Base-by-base conservation (phyloP, 2,797 vertebrate genomes). In the Crax fasciolata region DNA sequence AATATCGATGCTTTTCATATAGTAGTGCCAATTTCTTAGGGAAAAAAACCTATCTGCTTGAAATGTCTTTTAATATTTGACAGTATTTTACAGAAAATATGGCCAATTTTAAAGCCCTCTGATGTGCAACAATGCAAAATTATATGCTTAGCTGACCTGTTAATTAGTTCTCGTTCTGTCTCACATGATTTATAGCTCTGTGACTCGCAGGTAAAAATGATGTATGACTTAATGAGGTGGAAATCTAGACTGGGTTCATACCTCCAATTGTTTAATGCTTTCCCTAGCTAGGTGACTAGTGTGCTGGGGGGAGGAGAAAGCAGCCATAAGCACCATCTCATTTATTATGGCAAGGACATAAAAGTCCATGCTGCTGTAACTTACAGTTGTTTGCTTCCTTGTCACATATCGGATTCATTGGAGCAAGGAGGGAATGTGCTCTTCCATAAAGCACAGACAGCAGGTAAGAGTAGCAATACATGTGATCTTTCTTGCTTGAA, bases 81-180 rank as follows among this genome's bases (percentile, higher is more conserved):
- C 57, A 94, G 72, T 91, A 68, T 84, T 88, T 93, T 97, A 74
- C 84, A 87, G 86, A 87, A 94, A 95, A 91, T 84, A 70, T 41
- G 86, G 84, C 68, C 11, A 87, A 58, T 95, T 93, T 97, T 86
- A 68, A 66, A 75, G 67, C 71, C 94, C 74, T 94, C 78, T 78
- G 74, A 77, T 95, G 68, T 46, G 73, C 85, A 96, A 58, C 83
- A 95, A 89, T 94, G 95, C 83, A 97, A 95, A 97, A 97, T 97
- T 90, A 94, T 97, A 85, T 97, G 96, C 96, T 97, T 96, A 97
- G 88, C 85, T 97, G 94, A 94, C 95, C 90, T 90, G 97, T 98
- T 98, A 98, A 98, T 98, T 98, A 97, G 97, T 90, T 97, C 95
- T 97, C 96, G 95, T 98, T 98, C 97, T 97, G 96, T 98, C 95